phyloP scores from a whole-genome alignment of 2,888 invertebrate species.

The Geophilus truncorum region DNA sequence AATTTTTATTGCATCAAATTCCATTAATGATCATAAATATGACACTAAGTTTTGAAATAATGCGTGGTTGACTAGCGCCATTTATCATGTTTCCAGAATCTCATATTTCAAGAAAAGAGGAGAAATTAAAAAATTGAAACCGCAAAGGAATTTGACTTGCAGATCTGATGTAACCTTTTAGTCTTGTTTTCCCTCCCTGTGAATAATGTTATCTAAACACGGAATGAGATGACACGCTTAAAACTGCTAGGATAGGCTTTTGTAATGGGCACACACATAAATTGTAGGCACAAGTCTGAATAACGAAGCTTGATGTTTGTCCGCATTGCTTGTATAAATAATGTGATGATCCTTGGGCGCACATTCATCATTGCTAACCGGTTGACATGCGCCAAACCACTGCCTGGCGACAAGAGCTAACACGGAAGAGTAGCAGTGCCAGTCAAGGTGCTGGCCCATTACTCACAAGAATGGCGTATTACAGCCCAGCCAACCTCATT shows the following conservation, averaged over 20 bases:
- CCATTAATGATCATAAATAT: no score
- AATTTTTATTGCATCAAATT: no score
- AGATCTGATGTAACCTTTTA: neutral
- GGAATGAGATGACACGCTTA: neutral
- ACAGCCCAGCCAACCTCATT: constrained; percentile 4
- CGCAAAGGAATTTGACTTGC: neutral
- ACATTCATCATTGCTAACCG: neutral
- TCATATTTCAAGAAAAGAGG: neutral
- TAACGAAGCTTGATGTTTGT: constrained; percentile 3
- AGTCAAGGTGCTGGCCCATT: constrained; percentile 17
- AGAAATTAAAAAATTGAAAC: neutral
- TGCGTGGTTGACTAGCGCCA: neutral
- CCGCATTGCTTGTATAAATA: neutral
- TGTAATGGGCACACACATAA: neutral
- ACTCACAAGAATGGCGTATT: constrained; percentile 21
- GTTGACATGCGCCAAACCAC: constrained; percentile 15
- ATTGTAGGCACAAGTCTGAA: neutral
- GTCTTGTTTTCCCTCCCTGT: neutral
- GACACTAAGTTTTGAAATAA: no score
- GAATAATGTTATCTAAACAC: neutral
- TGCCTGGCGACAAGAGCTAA: neutral
- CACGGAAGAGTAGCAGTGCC: constrained; percentile 10
- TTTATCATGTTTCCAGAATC: neutral
- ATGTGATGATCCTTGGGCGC: constrained; percentile 22
- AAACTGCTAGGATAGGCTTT: neutral